phyloP scores from a whole-genome alignment of 2,797 vertebrate species.

The Apogon talboti region DNA sequence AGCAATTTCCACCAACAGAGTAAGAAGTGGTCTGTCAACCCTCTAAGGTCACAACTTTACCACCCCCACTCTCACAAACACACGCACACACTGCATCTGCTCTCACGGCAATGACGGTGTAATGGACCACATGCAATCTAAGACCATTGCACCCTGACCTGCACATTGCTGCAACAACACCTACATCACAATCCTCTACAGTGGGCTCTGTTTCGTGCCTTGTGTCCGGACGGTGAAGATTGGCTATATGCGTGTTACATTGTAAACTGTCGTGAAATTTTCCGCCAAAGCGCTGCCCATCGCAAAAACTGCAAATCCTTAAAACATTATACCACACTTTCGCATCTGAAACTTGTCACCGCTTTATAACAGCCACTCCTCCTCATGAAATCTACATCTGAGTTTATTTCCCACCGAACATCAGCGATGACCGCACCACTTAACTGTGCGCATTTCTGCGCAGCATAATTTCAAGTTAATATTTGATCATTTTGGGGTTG shows the following conservation, averaged over 20 bases:
- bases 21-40: conserved; percentile 47
- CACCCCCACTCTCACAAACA: conserved; percentile 22
- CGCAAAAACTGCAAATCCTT: conserved; percentile 16
- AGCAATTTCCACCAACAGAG: conserved; percentile 21
- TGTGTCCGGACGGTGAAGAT: neutral
- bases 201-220: conserved; percentile 1
- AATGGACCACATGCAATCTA: conserved; percentile 59
- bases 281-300: conserved; percentile 36
- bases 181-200: conserved; percentile 13
- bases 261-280: conserved; percentile 42
- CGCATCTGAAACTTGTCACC: conserved; percentile 55
- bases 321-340: conserved; percentile 27
- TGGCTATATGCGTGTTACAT: no score
- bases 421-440: conserved; percentile 42
- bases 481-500: conserved; percentile 5
- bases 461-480: conserved; percentile 50
- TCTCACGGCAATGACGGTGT: conserved; percentile 42
- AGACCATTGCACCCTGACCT: conserved; percentile 60
- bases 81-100: conserved; percentile 34
- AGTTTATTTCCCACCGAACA: conserved; percentile 34
- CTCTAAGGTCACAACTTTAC: conserved; percentile 58
- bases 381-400: conserved; percentile 29
- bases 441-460: conserved; percentile 43
- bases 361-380: conserved; percentile 47
- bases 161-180: conserved; percentile 59